phyloP scores from a whole-genome alignment of 2,113 vertebrate genomes.

The Epinephelus moara region DNA sequence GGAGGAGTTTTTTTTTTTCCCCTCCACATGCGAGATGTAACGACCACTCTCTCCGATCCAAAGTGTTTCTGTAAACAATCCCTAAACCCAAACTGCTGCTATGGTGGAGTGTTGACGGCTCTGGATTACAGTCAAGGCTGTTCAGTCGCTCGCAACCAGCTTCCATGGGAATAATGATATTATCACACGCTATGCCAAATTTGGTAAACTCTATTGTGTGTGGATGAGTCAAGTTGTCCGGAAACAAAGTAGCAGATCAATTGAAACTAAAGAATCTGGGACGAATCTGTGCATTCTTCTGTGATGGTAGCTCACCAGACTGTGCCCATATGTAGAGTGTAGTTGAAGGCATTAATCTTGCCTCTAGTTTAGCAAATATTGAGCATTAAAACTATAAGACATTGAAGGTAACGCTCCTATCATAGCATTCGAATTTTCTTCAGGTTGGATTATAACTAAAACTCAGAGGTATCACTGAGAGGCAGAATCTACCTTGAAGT shows the following conservation, averaged over 20 bases:
- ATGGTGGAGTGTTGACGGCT: conserved; percentile 69
- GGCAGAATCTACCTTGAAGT: conserved; percentile 10
- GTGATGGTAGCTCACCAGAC: conserved; percentile 55
- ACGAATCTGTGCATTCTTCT: conserved; percentile 54
- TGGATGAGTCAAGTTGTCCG: conserved; percentile 63
- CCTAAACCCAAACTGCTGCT: conserved; percentile 72
- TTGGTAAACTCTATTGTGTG: conserved; percentile 66
- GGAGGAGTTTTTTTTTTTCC: conserved; percentile 60
- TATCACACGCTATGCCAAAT: conserved; percentile 70
- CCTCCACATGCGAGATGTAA: conserved; percentile 52
- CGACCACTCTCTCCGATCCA: conserved; percentile 60
- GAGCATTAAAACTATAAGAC: conserved; percentile 50
- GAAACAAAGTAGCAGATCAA: conserved; percentile 65
- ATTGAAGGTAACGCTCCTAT: conserved; percentile 8
- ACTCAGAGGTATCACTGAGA: conserved; percentile 5
- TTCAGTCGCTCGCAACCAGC: conserved; percentile 48
- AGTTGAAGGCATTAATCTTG: conserved; percentile 31
- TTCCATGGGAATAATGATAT: conserved; percentile 68
- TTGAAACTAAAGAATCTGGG: conserved; percentile 65
- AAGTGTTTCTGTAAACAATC: conserved; percentile 75
- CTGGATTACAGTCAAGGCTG: conserved; percentile 69
- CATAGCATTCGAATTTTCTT: conserved; percentile 17
- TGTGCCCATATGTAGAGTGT: conserved; percentile 58
- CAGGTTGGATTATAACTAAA: conserved; percentile 22
- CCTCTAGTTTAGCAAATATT: conserved; percentile 27